Evolutionary conservation across 2,113 vertebrate genomes (phyloP), one percentile per base, ranked within the genome.

Genomic region (human (Homo sapiens)): DNA sequence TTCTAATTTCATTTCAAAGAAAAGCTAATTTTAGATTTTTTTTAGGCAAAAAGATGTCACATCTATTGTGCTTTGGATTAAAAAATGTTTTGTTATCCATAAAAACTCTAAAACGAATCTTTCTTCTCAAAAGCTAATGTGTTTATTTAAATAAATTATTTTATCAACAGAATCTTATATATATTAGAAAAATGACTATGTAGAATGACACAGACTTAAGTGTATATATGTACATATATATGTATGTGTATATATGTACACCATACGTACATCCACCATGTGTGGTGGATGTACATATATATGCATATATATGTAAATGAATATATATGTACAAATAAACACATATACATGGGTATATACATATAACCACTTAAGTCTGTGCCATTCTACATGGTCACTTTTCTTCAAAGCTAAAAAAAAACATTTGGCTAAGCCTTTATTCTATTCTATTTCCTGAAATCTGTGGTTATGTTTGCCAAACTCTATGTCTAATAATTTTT

Each of bases 1-100:
- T 90, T 95, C 91, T 52, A 96, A 80, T 94, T 20, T 92, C 22
- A 94, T 66, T 96, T 97, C 43, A 95, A 88, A 95, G 59, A 52
- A 92, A 79, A 76, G 32, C 8, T 94, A 90, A 88, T 86, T 94
- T 92, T 94, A 97, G n/a, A 20, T 75, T 64, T n/a, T 90, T 89
- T 92, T 90, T 80, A 84, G n/a, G 55, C 48, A 93, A 93, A 96
- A 96, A 59, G 12, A 87, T 94, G 8, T 90, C 75, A 90, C 83
- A 86, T 43, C 8, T 38, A 95, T 90, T 97, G 40, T 94, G 25
- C 27, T 89, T 86, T 86, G n/a, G 23, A 95, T 48, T 94, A 73
- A 93, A 94, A 94, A 80, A n/a, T 40, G 14, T 75, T 59, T 96
- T 82, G 48, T 82, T 78, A 93, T 82, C 12, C 57, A n/a, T 16